Evolutionary conservation across 1,140 invertebrate genomes (phyloP), one percentile per base, ranked within the genome.

Genomic region (Druon quercuslanigerum): DNA sequence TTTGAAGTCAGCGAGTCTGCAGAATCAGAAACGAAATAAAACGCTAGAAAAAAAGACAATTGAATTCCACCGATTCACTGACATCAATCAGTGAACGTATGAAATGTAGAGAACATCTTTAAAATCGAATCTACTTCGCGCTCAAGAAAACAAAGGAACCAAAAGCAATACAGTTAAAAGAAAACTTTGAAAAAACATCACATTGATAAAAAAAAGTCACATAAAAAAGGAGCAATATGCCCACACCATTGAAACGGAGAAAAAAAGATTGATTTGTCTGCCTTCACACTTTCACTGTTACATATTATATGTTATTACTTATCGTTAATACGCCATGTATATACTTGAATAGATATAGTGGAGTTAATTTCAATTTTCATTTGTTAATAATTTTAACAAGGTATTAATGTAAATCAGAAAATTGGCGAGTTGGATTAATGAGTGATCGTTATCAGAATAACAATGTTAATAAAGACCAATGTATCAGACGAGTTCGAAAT

Each of bases 41-140:
- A 3, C 19, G 14, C 17, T 40, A 73, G 71, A 40, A 80, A 84
- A 81, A 51, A 77, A 75, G 74, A 79, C 51, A 40, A 54, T 52
- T 72, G 73, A 83, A 82, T 80, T 80, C 79, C 78, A 84, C 75
- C 56, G 66, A 85, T 81, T 80, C 83, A 84, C 82, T 83, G 83
- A 85, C 81, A 84, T 81, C 79, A 79, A 84, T 82, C 84, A 85
- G 83, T 84, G 84, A 85, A 85, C 79, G 81, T 84, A 85, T 85
- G 81, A 85, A 85, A 85, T 80, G 71, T 80, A 77, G 73, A 60
- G 12, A 66, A 75, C 79, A 75, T 19, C 79, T 73, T 75, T 40
- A 25, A 66, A 66, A 66, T 40, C 1, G 9, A 66, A 33, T 11
- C 5, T 54, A 54, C 52, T 54, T 54, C 16, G 33, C 9, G 25